Conservation (phyloP, 2,888 invertebrate species). For the Volucella inflata region DNA sequence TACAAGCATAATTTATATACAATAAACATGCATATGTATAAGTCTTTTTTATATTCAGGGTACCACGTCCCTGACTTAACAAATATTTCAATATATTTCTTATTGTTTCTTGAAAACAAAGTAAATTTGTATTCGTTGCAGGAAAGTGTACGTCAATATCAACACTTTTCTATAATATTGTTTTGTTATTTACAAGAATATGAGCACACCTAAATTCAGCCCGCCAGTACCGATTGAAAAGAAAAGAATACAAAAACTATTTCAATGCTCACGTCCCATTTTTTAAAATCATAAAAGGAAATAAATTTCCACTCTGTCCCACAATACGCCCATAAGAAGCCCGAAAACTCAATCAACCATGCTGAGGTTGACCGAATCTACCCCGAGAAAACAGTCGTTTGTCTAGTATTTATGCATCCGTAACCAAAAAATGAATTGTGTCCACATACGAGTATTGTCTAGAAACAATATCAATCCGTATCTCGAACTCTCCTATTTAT, state of each 20-base stretch:
- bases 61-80: constrained; percentile 17
- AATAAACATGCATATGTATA: background rate
- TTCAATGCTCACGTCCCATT: constrained; percentile 51
- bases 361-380: constrained; percentile 77
- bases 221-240: constrained; percentile 11
- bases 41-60: constrained; percentile 19
- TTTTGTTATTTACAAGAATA: constrained; percentile 42
- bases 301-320: constrained; percentile 41
- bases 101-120: constrained; percentile 10
- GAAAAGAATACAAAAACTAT: constrained; percentile 19
- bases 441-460: constrained; percentile 34
- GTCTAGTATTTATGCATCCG: constrained; percentile 54
- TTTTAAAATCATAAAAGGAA: constrained; percentile 27
- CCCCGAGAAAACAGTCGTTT: constrained; percentile 52
- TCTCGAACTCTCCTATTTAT: constrained; percentile 58
- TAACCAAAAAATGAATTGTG: constrained; percentile 33
- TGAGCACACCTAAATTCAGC: constrained; percentile 21
- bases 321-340: constrained; percentile 68
- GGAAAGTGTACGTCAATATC: constrained; percentile 8
- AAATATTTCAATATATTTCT: constrained; percentile 21
- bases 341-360: constrained; percentile 75
- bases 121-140: constrained; percentile 33
- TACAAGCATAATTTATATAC: no score
- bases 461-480: constrained; percentile 57
- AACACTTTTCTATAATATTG: constrained; percentile 47